phyloP scores from a whole-genome alignment of 2,113 vertebrate species.

The Mesocricetus auratus region DNA sequence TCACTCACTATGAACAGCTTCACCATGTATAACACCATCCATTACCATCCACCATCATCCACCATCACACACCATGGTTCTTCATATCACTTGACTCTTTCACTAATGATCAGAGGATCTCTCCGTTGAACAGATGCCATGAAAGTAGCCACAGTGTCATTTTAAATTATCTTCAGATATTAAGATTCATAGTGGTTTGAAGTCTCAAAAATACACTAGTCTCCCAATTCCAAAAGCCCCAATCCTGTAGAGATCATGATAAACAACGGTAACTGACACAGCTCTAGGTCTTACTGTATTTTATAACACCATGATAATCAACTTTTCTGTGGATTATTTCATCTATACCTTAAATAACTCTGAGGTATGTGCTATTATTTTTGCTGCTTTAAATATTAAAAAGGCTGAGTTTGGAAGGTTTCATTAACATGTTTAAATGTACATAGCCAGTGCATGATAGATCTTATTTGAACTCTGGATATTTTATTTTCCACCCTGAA shows the following conservation, averaged over 20 bases:
- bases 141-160: neutral
- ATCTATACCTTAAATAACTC: neutral
- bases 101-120: neutral
- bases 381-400: neutral
- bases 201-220: neutral
- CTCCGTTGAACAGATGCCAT: neutral
- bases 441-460: neutral
- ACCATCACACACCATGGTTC: neutral
- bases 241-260: neutral
- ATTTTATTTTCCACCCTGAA: neutral
- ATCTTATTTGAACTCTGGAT: neutral
- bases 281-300: neutral
- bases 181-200: neutral
- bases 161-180: neutral
- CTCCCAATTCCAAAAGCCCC: slow-evolving; percentile 7
- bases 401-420: neutral
- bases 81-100: neutral
- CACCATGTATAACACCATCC: neutral
- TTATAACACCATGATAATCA: neutral
- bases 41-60: neutral
- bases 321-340: slow-evolving; percentile 25
- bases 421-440: slow-evolving; percentile 2
- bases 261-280: neutral
- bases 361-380: neutral
- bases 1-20: neutral